Evolutionary conservation across 2,113 vertebrate genomes (phyloP).

Genomic region (Alaudala cheleensis): DNA sequence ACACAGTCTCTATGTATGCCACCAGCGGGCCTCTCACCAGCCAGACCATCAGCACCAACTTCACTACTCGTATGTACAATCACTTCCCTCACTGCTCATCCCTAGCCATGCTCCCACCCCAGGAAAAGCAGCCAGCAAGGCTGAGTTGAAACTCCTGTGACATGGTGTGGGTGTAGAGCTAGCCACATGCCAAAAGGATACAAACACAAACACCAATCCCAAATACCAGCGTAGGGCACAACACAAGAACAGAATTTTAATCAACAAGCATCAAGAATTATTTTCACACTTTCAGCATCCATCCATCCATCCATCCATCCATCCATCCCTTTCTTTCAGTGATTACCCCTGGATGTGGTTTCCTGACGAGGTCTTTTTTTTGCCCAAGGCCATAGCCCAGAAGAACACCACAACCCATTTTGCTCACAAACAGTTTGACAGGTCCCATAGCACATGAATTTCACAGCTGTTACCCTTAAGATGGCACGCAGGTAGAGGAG

Average conservation of each 20-base stretch:
- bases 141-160: not conserved
- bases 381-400: not conserved
- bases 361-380: not conserved
- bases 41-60: slow-evolving; percentile 86
- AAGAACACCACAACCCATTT: not conserved
- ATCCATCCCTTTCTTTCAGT: not conserved
- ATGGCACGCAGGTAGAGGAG: not conserved
- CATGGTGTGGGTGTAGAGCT: rapidly evolving
- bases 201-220: not conserved
- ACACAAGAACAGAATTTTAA: not conserved
- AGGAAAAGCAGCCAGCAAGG: not conserved
- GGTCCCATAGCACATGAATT: not conserved
- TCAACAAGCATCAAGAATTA: not conserved
- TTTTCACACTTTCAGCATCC: not conserved
- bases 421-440: not conserved
- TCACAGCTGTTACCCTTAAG: not conserved
- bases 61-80: slow-evolving; percentile 88
- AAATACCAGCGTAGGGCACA: not conserved
- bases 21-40: slow-evolving; percentile 89
- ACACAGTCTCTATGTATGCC: slow-evolving; percentile 87
- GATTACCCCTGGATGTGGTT: not conserved
- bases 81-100: not conserved
- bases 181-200: not conserved
- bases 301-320: not conserved
- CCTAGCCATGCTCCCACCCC: not conserved